Evolutionary conservation across 2,113 vertebrate species (phyloP).

Genomic region (Callocephalon fimbriatum): DNA sequence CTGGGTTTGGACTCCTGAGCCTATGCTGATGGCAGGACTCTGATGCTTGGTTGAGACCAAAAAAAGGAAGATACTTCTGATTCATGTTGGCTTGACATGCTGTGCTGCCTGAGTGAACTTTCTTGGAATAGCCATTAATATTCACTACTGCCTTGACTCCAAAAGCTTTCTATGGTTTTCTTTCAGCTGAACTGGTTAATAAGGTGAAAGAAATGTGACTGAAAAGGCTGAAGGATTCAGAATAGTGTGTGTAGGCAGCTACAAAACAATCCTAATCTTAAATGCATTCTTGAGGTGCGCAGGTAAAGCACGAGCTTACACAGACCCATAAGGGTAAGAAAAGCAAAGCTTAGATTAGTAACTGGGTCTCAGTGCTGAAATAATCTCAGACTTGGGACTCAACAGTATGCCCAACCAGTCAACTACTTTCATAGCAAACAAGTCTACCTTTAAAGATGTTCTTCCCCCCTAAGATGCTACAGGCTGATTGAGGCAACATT

Average conservation of each 20-base stretch:
- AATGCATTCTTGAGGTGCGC: accelerated
- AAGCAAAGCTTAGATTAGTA: neutral
- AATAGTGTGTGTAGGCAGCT: neutral
- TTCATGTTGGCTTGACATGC: accelerated
- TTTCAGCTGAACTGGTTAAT: neutral
- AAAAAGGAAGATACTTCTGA: neutral
- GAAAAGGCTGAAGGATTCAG: neutral
- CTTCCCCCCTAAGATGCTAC: accelerated
- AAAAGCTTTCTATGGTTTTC: neutral
- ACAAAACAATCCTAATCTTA: accelerated
- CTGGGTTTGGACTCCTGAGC: neutral
- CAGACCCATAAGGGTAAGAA: no score
- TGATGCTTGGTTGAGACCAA: neutral
- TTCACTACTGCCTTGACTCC: neutral
- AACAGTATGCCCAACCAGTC: accelerated
- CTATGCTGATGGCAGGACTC: neutral
- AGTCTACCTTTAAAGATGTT: neutral
- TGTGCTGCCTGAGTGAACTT: neutral
- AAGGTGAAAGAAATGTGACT: neutral
- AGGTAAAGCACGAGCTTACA: accelerated
- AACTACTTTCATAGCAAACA: neutral
- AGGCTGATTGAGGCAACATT: accelerated
- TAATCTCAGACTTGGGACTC: neutral
- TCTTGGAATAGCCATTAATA: accelerated
- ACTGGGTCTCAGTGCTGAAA: neutral